These are phyloP conservation scores for Nephrotoma flavescens DNA, from an alignment of 2,888 invertebrate genomes.

Conservation along the genomic window DNA sequence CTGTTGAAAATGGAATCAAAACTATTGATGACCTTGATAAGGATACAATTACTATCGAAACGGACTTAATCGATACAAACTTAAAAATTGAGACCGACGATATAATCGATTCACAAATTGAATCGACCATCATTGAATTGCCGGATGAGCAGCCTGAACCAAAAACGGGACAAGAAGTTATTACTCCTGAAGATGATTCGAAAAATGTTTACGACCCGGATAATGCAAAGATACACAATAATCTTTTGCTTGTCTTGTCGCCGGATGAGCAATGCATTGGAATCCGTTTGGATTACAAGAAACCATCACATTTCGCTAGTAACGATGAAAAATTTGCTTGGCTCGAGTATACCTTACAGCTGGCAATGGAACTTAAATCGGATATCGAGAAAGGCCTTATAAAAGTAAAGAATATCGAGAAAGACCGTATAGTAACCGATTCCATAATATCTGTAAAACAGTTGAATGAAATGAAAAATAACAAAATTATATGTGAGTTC, in stretches of 20 bases:
- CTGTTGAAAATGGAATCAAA: slow-evolving; percentile 43
- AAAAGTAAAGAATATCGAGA: not conserved
- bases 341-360: slow-evolving; percentile 46
- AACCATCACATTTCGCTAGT: slow-evolving; percentile 42
- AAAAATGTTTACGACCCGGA: not conserved
- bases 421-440: slow-evolving; percentile 43
- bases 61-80: not conserved
- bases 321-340: slow-evolving; percentile 45
- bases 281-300: slow-evolving; percentile 45
- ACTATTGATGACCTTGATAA: slow-evolving; percentile 29
- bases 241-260: slow-evolving; percentile 45
- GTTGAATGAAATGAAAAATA: slow-evolving; percentile 36
- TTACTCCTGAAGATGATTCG: not conserved
- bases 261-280: slow-evolving; percentile 48
- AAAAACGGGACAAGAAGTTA: not conserved
- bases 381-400: slow-evolving; percentile 43
- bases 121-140: not conserved
- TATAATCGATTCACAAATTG: not conserved
- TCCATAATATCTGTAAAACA: slow-evolving; percentile 45
- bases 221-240: slow-evolving; percentile 16
- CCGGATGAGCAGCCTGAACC: not conserved
- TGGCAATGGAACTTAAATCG: slow-evolving; percentile 45
- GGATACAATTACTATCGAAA: not conserved
- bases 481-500: slow-evolving; percentile 18
- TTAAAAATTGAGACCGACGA: not conserved